Percentiles rank a stretch among this genome's conserved stretches.
Evolutionary conservation across 2,797 vertebrate species (phyloP).

Genomic region (Euthynnus affinis): DNA sequence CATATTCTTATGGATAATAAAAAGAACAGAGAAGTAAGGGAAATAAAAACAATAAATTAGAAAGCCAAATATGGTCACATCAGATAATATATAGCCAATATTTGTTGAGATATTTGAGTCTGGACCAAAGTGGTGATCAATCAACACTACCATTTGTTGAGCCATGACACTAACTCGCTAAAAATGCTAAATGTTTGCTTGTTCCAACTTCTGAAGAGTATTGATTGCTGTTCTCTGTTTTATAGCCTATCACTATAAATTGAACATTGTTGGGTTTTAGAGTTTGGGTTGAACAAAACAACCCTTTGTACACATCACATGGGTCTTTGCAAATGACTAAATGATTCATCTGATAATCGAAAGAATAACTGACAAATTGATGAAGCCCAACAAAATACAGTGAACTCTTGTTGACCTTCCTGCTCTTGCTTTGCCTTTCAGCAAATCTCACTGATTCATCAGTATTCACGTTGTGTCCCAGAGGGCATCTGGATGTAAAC

Average conservation of each 20-base stretch:
- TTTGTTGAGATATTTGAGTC: too few relatives aligned
- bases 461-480: conserved; percentile 20
- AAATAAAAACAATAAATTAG: too few relatives aligned
- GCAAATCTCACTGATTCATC: conserved; percentile 20
- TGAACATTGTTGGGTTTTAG: too few relatives aligned
- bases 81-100: too few relatives aligned
- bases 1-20: too few relatives aligned
- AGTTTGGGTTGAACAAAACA: background rate
- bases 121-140: too few relatives aligned
- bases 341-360: background rate
- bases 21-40: too few relatives aligned
- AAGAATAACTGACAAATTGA: background rate
- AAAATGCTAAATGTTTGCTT: background rate
- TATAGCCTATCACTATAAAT: too few relatives aligned
- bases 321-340: background rate
- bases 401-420: background rate
- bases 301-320: background rate
- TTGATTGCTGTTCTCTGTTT: background rate
- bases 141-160: background rate
- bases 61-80: too few relatives aligned
- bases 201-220: background rate
- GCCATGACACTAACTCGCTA: background rate
- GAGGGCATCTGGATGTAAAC: conserved; percentile 19
- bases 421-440: background rate
- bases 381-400: background rate